Evolutionary conservation across 2,113 vertebrate species (phyloP).

Genomic region (Stictonetta naevosa): DNA sequence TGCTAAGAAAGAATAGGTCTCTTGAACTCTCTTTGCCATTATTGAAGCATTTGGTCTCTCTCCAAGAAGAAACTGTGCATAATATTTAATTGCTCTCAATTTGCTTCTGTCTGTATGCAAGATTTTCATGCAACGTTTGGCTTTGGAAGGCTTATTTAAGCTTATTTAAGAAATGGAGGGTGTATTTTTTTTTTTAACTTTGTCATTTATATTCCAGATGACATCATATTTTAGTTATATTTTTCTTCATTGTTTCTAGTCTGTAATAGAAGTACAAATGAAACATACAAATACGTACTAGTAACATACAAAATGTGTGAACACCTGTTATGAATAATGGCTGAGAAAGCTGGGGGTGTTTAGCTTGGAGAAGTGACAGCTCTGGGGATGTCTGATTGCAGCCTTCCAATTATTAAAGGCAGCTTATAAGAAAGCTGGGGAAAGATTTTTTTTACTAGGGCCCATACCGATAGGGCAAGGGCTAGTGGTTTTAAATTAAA

Average conservation of each 20-base stretch:
- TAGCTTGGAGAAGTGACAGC: background rate
- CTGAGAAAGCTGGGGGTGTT: background rate
- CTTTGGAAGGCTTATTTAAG: background rate
- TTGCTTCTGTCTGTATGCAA: background rate
- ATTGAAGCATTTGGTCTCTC: background rate
- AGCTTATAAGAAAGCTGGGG: background rate
- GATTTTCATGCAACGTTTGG: background rate
- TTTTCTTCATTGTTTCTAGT: background rate
- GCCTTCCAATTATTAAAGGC: background rate
- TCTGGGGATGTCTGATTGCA: too few species aligned
- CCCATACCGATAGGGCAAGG: background rate
- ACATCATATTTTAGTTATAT: background rate
- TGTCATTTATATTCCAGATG: background rate
- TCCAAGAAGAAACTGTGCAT: background rate
- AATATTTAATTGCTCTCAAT: background rate
- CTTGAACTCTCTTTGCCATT: background rate
- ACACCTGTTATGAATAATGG: background rate
- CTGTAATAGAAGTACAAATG: background rate
- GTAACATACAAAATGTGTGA: background rate
- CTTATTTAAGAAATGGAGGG: background rate
- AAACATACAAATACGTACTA: background rate
- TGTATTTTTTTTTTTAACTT: background rate
- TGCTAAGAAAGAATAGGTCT: background rate
- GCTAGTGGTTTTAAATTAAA: background rate
- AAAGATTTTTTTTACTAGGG: background rate